Percentiles rank a stretch among this genome's conserved stretches.
These are phyloP conservation scores for Drosophila cracens DNA, from an alignment of 2,888 invertebrate species.

Conservation along the genomic window DNA sequence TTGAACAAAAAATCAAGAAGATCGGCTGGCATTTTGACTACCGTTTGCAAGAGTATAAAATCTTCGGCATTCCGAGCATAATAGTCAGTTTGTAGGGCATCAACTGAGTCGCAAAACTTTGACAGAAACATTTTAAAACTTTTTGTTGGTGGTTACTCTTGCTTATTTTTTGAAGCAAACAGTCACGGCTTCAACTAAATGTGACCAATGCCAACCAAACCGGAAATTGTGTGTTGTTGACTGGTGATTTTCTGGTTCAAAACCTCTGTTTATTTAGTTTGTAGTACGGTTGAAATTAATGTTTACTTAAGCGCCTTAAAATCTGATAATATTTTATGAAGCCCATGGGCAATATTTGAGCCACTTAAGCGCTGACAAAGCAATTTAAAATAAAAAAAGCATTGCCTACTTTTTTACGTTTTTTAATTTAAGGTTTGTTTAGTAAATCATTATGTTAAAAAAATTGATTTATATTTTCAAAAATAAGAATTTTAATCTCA, in stretches of 20 bases:
- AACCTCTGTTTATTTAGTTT: slow-evolving; percentile 26
- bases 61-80: background rate
- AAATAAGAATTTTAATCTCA: background rate
- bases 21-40: background rate
- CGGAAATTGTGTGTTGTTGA: slow-evolving; percentile 34
- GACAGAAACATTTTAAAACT: background rate
- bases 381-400: background rate
- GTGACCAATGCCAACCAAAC: slow-evolving; percentile 14
- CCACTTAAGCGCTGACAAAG: background rate
- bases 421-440: background rate
- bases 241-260: slow-evolving; percentile 18
- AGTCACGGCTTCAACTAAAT: slow-evolving; percentile 64
- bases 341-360: background rate
- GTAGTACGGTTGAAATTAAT: slow-evolving; percentile 16
- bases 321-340: background rate
- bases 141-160: background rate
- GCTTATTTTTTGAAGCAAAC: slow-evolving; percentile 11
- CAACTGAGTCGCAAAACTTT: background rate
- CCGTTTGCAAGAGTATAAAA: background rate
- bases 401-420: background rate
- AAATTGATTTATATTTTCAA: background rate
- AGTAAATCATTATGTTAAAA: background rate
- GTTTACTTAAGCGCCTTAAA: slow-evolving; percentile 36
- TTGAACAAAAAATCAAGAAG: background rate
- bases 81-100: background rate